These are phyloP conservation scores for Pungitius pungitius DNA, from an alignment of 2,113 vertebrate species.

Conservation along the genomic window DNA sequence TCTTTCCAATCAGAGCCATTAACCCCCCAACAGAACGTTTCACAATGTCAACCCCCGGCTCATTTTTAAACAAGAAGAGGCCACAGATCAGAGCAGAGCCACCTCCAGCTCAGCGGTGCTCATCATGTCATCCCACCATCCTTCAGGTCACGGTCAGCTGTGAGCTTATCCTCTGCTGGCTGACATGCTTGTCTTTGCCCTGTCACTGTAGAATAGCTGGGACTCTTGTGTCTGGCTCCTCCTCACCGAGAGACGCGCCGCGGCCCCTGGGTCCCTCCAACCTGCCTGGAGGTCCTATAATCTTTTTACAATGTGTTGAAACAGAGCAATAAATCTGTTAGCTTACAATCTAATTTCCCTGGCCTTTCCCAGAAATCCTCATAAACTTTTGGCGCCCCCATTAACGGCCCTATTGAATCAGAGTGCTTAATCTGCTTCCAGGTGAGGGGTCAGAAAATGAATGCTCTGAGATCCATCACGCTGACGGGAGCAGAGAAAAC, in stretches of 20 bases:
- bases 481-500: slow-evolving; percentile 98
- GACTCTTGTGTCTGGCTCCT: slow-evolving; percentile 50
- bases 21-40: not conserved
- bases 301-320: slow-evolving; percentile 99
- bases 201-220: slow-evolving; percentile 73
- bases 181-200: slow-evolving; percentile 75
- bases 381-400: slow-evolving; percentile 93
- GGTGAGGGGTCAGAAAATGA: slow-evolving; percentile 99
- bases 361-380: slow-evolving; percentile 99
- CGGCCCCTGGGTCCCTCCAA: slow-evolving; percentile 86
- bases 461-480: slow-evolving; percentile 99
- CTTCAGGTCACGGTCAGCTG: slow-evolving; percentile 56
- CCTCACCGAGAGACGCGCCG: slow-evolving; percentile 55
- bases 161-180: slow-evolving; percentile 51
- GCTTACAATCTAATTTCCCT: slow-evolving; percentile 99
- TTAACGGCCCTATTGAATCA: slow-evolving; percentile 96
- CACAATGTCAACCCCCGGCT: not conserved
- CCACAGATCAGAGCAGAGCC: not conserved
- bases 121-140: slow-evolving; percentile 64
- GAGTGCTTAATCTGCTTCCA: slow-evolving; percentile 98
- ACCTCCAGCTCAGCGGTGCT: slow-evolving; percentile 10
- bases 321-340: slow-evolving; percentile 99
- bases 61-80: not conserved
- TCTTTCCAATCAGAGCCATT: not conserved
- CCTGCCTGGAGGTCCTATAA: slow-evolving; percentile 92